These are phyloP conservation scores for Calephelis nemesis DNA, from an alignment of 1,140 invertebrate species.

Conservation along the genomic window DNA sequence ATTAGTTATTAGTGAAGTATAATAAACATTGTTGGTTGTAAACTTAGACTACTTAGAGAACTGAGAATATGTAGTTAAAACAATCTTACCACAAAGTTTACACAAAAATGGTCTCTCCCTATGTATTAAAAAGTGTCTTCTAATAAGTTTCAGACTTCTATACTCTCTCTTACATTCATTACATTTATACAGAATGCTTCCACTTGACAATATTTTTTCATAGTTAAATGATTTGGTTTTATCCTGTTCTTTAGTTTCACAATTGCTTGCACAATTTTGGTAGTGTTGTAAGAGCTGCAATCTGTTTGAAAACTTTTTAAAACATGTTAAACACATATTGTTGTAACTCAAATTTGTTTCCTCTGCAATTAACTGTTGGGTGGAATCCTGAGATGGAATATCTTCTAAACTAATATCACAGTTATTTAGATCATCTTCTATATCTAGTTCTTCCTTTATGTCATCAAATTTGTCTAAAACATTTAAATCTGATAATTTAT, in stretches of 20 bases:
- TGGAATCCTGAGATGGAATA: neutral
- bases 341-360: conserved; percentile 15
- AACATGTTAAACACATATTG: conserved; percentile 51
- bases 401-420: conserved; percentile 16
- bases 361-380: neutral
- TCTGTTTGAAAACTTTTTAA: conserved; percentile 35
- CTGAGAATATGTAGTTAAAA: neutral
- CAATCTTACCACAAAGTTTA: conserved; percentile 57
- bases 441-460: neutral
- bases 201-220: conserved; percentile 23
- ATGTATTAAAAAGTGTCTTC: conserved; percentile 43
- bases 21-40: no score
- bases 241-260: conserved; percentile 30
- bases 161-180: conserved; percentile 42
- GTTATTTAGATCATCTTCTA: neutral
- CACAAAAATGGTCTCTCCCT: conserved; percentile 48
- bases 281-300: conserved; percentile 46
- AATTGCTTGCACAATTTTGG: conserved; percentile 27
- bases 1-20: no score
- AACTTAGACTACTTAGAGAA: neutral
- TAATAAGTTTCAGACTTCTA: conserved; percentile 37
- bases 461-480: neutral
- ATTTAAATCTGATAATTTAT: neutral
- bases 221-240: conserved; percentile 26
- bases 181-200: conserved; percentile 40